phyloP scores from a whole-genome alignment of 2,888 invertebrate species.

The Fragum fragum region DNA sequence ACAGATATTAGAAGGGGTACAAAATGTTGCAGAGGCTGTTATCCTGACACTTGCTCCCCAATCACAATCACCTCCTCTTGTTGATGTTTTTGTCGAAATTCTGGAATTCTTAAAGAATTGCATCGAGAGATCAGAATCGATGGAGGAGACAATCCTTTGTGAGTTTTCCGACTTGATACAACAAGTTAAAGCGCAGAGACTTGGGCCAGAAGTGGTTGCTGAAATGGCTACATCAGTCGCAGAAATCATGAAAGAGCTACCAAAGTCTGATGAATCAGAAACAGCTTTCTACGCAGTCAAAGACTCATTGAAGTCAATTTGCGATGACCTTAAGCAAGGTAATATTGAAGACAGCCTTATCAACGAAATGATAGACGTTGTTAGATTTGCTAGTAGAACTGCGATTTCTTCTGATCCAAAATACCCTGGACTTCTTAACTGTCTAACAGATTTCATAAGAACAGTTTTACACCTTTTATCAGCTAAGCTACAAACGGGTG shows the following conservation, averaged over 20 bases:
- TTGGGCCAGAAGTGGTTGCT: constrained; percentile 32
- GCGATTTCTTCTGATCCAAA: constrained; percentile 18
- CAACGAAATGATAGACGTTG: constrained; percentile 38
- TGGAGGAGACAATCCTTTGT: not conserved
- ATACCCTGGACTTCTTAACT: constrained; percentile 42
- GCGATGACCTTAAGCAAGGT: constrained; percentile 38
- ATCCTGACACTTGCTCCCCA: constrained; percentile 13
- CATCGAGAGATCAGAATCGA: constrained; percentile 7
- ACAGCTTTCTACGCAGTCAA: constrained; percentile 40
- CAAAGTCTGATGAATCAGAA: constrained; percentile 56
- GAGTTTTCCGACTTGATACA: constrained; percentile 44
- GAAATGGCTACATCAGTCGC: constrained; percentile 57
- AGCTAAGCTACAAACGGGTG: constrained; percentile 53
- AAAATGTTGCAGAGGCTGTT: constrained; percentile 56
- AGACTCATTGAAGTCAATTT: constrained; percentile 34
- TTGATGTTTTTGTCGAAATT: constrained; percentile 46
- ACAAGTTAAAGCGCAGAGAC: constrained; percentile 7
- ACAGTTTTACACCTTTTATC: constrained; percentile 47
- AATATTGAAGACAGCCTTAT: constrained; percentile 38
- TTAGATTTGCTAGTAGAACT: constrained; percentile 31
- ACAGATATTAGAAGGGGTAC: constrained; percentile 34
- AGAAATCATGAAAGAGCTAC: constrained; percentile 44
- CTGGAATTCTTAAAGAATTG: constrained; percentile 34
- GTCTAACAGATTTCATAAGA: constrained; percentile 50
- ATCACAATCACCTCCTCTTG: constrained; percentile 29